Evolutionary conservation across 1,140 invertebrate genomes (phyloP), one percentile per base, ranked within the genome.

Genomic region (Magallana gigas): DNA sequence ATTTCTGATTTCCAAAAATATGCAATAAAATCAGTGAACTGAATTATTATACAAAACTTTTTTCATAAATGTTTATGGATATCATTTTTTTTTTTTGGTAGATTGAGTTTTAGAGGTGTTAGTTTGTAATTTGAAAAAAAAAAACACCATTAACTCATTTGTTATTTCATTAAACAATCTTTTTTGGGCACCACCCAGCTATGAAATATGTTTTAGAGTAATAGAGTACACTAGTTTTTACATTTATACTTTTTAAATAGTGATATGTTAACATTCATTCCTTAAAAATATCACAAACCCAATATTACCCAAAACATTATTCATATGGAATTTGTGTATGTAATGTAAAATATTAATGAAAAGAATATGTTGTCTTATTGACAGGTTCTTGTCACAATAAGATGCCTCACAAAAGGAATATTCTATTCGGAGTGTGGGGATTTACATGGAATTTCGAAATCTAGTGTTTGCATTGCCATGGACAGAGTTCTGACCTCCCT

Each of bases 401-500:
- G 85, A 57, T 84, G 60, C 59, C 64, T 88, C 3, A 83, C 84
- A 1, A 90, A 90, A 57, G 87, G 85, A 57, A 87, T 85, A 23
- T 88, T 88, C 18, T 86, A 86, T 36, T 87, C 87, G 14, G 87
- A 90, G 57, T 23, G 84, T 48, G 89, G 12, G 9, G 85, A 88
- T 59, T 14, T 88, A 14, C 85, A 90, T 83, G 89, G 89, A 12
- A 71, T 88, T 57, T 88, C 84, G 9, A 87, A 86, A 36, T 56
- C 87, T 11, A 64, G 56, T 68, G 84, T 83, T 8, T 48, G 36
- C 36, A 48, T 48, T 48, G 36, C 36, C 0, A 48, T 48, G 36
- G 36, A 48, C 36, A 48, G 58, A 16, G 9, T 80, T 18, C 62
- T 7, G 57, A 62, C 57, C 6, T 58, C 88, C 16, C 12, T 86